phyloP scores from a whole-genome alignment of 2,113 vertebrate species.

The Cyanistes caeruleus region DNA sequence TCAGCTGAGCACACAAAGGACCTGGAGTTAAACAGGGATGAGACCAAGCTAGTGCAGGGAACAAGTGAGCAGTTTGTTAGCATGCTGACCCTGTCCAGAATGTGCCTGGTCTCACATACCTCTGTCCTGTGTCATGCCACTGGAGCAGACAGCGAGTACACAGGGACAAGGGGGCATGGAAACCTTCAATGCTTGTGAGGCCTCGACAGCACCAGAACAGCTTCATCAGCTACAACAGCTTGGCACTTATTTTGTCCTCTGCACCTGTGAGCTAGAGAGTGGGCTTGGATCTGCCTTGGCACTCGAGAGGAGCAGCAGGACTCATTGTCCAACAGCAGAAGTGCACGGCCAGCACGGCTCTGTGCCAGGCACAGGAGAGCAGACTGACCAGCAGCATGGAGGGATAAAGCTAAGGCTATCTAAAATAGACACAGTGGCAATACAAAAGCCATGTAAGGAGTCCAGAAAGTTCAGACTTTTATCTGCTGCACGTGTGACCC shows the following conservation, averaged over 20 bases:
- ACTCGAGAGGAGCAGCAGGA: background rate
- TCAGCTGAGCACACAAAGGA: background rate
- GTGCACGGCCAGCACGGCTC: fast-evolving
- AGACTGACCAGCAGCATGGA: background rate
- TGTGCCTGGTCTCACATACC: background rate
- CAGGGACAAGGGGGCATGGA: background rate
- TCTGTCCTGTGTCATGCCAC: background rate
- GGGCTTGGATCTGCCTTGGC: background rate
- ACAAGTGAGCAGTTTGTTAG: background rate
- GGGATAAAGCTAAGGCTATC: background rate
- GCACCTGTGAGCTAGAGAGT: fast-evolving
- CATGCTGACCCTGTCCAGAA: background rate
- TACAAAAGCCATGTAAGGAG: background rate
- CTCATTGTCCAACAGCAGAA: background rate
- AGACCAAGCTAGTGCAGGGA: background rate
- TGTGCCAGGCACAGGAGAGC: background rate
- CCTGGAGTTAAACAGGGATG: background rate
- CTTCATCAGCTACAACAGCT: background rate
- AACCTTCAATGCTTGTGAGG: background rate
- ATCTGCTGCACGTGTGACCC: background rate
- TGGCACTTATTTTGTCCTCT: background rate
- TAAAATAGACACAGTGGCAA: background rate
- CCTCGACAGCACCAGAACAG: background rate
- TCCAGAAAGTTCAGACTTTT: background rate
- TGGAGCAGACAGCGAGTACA: background rate